Evolutionary conservation across 1,140 invertebrate species (phyloP), one percentile per base, ranked within the genome.

Genomic region (Caenorhabditis latens): DNA sequence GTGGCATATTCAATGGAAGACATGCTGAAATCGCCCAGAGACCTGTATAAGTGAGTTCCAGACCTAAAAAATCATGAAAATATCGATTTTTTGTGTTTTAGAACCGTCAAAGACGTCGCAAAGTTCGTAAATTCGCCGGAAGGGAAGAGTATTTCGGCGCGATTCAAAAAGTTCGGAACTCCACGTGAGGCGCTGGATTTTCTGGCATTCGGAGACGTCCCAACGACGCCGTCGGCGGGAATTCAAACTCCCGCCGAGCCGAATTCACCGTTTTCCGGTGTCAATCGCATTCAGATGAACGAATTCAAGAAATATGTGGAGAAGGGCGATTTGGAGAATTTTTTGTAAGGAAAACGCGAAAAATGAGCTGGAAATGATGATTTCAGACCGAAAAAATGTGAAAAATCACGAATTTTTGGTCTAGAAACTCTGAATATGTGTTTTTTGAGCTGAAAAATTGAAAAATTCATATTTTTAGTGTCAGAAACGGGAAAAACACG

Each of bases 281-380:
- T 79, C 4, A 79, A 79, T 79, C 71, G 71, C 9, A 79, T 79
- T 50, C 71, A 79, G 46, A 79, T 79, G 71, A 79, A 79, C n/a
- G 71, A 79, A 24, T 53, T 79, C 46, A 79, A 79, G 46, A 79
- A 79, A 79, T 79, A 79, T 79, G 71, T 79, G 71, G 71, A 79
- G 9, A 79, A 79, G 24, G 71, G 71, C 7, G 71, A 79, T 50
- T 19, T 79, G 71, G 46, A 79, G n/a, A 79, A 79, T 24, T 79
- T 79, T 50, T 50, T 79, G 71, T 79, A 11, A 50, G 71, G n/a
- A 14, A 32, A 53, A 53, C 9, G 4, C 5, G 5, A 2, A 3
- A 53, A 53, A 53, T 3, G 16, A 16, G 13, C 16, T 53, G 50
- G 11, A 53, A 53, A 53, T 53, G 11, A 32, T 32, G 32, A 32